A percentile compares a stretch with the other conserved stretches of the same genome.
Conservation (phyloP, 2,797 vertebrate species). For the Hydrolagus colliei region DNA sequence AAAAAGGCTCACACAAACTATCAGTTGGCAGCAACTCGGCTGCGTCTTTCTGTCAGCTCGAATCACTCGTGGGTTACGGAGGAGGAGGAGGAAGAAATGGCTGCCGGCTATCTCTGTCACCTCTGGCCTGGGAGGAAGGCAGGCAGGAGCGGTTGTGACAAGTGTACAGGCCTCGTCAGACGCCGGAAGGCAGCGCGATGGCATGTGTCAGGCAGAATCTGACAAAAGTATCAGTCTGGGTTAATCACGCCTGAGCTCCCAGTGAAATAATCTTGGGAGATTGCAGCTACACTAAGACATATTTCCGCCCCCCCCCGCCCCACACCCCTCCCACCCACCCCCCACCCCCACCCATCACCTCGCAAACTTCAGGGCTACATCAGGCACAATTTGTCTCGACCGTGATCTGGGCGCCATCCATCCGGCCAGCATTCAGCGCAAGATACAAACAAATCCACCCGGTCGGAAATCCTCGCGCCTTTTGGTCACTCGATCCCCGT, state of each 20-base stretch:
- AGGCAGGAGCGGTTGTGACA: not conserved
- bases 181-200: not conserved
- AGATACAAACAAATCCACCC: not conserved
- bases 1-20: not conserved
- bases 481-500: too few relatives aligned
- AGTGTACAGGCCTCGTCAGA: not conserved
- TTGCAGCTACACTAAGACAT: not conserved
- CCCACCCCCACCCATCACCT: too few relatives aligned
- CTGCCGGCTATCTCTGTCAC: not conserved
- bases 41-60: not conserved
- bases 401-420: not conserved
- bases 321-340: too few relatives aligned
- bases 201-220: not conserved
- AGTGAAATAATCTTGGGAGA: not conserved
- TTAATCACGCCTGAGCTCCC: not conserved
- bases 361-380: not conserved
- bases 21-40: not conserved
- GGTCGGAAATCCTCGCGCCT: not conserved
- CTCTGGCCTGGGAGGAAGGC: not conserved
- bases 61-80: not conserved
- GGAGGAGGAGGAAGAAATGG: not conserved
- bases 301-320: not conserved
- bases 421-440: not conserved
- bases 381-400: not conserved
- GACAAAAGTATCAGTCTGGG: not conserved